These are phyloP conservation scores for Chionis minor DNA, from an alignment of 2,113 vertebrate species.

Conservation along the genomic window DNA sequence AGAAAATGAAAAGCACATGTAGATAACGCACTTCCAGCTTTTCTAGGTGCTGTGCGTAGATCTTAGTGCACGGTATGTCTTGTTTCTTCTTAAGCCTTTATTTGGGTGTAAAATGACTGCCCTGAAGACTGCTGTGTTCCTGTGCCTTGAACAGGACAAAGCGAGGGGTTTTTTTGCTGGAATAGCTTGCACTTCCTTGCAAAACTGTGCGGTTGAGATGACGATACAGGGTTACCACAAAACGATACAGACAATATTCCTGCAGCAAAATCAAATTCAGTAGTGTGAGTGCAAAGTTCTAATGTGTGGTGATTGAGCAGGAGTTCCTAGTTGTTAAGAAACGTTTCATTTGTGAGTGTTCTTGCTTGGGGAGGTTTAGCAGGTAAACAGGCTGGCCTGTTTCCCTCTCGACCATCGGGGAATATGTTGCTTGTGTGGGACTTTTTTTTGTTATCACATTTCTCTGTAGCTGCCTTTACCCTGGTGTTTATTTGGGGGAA, in stretches of 20 bases:
- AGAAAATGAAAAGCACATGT: neutral
- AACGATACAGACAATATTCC: neutral
- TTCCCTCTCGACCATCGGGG: neutral
- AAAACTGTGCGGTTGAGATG: neutral
- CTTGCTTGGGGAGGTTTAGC: neutral
- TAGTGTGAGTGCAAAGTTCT: neutral
- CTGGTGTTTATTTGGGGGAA: neutral
- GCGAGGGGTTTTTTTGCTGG: neutral
- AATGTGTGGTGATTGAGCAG: neutral
- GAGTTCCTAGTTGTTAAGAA: neutral
- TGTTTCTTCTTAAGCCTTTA: neutral
- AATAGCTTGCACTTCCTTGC: fast-evolving
- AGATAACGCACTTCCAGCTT: fast-evolving
- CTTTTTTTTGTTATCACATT: neutral
- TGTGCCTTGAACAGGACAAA: no score
- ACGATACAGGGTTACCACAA: neutral
- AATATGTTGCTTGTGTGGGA: neutral
- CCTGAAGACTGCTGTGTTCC: fast-evolving
- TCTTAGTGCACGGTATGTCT: fast-evolving
- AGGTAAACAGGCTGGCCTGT: neutral
- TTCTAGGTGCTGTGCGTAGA: neutral
- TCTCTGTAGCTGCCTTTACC: neutral
- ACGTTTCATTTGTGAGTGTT: neutral
- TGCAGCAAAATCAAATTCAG: no score
- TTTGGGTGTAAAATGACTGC: neutral